Percentiles rank a stretch among this genome's conserved stretches.
Conservation (phyloP, 2,888 invertebrate species). For the Mellilla xanthometata region DNA sequence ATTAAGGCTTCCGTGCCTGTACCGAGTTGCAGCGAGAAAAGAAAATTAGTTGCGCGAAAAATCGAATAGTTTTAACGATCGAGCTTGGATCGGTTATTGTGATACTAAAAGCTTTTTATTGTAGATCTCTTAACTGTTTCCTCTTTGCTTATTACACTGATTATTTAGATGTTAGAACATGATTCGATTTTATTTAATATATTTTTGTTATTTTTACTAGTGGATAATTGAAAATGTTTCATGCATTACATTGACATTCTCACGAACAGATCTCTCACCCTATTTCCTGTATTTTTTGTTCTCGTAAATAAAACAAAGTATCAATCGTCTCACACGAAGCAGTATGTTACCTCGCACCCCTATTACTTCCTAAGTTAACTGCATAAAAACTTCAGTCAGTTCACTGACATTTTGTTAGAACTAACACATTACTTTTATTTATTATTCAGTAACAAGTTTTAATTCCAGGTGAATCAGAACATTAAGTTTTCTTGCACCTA, state of each 20-base stretch:
- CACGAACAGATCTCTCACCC: neutral
- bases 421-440: no score
- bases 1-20: conserved; percentile 67
- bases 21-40: conserved; percentile 48
- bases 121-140: conserved; percentile 8
- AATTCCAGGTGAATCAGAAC: no score
- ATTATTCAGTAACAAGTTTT: no score
- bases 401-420: no score
- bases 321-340: conserved; percentile 43
- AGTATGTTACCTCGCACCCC: neutral
- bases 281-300: conserved; percentile 20
- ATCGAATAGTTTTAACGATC: conserved; percentile 30
- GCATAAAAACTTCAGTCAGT: no score
- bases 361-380: no score
- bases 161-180: no score
- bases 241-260: no score
- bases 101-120: conserved; percentile 13
- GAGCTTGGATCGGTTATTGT: conserved; percentile 16
- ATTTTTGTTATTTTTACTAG: no score
- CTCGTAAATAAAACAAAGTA: conserved; percentile 44
- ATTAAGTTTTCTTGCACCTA: no score
- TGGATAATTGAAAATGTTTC: no score
- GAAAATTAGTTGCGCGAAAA: conserved; percentile 56
- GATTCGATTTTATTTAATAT: no score
- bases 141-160: neutral